These are phyloP conservation scores for Lamproptera curius DNA, from an alignment of 2,888 invertebrate genomes.

Conservation along the genomic window DNA sequence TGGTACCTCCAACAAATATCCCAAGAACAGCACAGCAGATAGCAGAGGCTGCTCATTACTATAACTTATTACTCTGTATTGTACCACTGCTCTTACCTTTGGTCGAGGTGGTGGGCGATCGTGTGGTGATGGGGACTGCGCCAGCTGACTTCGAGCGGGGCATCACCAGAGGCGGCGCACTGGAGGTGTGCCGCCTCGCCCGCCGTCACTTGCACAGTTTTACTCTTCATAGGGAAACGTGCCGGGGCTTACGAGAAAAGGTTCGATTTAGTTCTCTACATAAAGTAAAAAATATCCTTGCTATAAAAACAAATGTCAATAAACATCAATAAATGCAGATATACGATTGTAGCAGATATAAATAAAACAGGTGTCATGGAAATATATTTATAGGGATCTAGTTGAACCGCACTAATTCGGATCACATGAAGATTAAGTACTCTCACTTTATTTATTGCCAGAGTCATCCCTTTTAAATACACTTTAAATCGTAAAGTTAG, in stretches of 20 bases:
- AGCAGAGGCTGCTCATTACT: too few species aligned
- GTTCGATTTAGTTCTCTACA: neutral
- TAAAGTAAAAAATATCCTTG: neutral
- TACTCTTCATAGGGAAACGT: constrained; percentile 89
- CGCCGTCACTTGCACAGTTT: constrained; percentile 89
- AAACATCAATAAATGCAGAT: too few species aligned
- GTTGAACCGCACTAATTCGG: neutral
- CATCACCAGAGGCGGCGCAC: constrained; percentile 92
- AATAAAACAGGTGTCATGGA: too few species aligned
- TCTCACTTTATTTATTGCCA: too few species aligned
- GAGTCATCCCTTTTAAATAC: too few species aligned
- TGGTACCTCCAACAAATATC: too few species aligned
- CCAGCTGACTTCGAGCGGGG: constrained; percentile 92
- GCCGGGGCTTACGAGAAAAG: constrained; percentile 82
- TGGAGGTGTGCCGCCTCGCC: constrained; percentile 90
- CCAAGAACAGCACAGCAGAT: too few species aligned
- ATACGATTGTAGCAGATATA: too few species aligned
- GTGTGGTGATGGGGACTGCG: constrained; percentile 85
- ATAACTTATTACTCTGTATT: too few species aligned
- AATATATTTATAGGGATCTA: neutral
- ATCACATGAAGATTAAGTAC: neutral
- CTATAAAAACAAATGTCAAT: too few species aligned
- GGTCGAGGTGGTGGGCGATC: constrained; percentile 84
- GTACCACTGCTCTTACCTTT: constrained; percentile 70
- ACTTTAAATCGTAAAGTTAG: too few species aligned